Conservation (phyloP, 2,888 invertebrate species). For the Thymelicus lineola region DNA sequence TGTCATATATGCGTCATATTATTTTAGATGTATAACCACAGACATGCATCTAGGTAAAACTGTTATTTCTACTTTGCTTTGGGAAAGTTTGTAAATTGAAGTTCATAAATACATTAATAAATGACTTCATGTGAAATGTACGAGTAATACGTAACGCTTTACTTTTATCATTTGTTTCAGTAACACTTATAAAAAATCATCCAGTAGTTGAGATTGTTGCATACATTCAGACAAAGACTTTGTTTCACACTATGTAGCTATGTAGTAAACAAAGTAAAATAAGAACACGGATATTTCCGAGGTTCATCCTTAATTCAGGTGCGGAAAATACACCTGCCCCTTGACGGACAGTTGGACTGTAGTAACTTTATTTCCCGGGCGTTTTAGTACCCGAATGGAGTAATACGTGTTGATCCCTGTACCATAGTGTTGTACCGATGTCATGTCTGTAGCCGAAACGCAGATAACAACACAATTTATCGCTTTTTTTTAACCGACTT, state of each 20-base stretch:
- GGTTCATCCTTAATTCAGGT: conserved; percentile 55
- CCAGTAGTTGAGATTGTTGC: neutral
- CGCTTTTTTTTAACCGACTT: too few species aligned
- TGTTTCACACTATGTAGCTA: neutral
- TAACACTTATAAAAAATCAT: too few species aligned
- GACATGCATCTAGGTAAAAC: too few species aligned
- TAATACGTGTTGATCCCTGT: conserved; percentile 66
- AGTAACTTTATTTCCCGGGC: conserved; percentile 73
- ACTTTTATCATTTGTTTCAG: too few species aligned
- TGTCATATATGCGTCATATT: neutral
- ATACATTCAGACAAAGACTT: neutral
- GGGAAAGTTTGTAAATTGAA: too few species aligned
- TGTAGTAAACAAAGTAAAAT: neutral
- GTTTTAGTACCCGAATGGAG: conserved; percentile 71
- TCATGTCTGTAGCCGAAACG: neutral
- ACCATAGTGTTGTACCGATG: neutral
- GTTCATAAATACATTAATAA: too few species aligned
- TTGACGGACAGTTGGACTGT: conserved; percentile 59
- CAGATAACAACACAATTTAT: too few species aligned
- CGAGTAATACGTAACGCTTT: too few species aligned
- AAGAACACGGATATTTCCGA: conserved; percentile 23
- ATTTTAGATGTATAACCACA: neutral
- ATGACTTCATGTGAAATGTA: too few species aligned
- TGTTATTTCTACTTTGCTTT: too few species aligned
- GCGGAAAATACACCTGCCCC: conserved; percentile 73